These are phyloP conservation scores for Oxyteleia sp. DNA, from an alignment of 2,888 invertebrate species.

Conservation along the genomic window DNA sequence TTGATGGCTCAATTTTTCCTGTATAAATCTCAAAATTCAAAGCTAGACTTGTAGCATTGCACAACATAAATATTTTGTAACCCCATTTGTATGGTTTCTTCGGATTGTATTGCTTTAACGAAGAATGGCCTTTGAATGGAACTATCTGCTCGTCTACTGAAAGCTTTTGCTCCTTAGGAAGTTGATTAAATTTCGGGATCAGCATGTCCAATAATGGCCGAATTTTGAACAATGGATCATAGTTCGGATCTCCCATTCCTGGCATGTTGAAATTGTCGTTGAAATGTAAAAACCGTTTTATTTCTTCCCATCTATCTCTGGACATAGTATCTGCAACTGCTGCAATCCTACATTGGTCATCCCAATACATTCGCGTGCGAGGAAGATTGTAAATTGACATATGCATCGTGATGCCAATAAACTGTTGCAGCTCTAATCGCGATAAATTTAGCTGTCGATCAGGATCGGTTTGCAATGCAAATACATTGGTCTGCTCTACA, in stretches of 20 bases:
- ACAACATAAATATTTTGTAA: constrained; percentile 38
- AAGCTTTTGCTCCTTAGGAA: constrained; percentile 42
- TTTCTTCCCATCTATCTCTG: constrained; percentile 25
- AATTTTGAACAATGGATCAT: constrained; percentile 34
- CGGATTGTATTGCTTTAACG: constrained; percentile 38
- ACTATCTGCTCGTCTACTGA: constrained; percentile 36
- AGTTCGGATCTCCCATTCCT: constrained; percentile 23
- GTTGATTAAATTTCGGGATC: constrained; percentile 32
- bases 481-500: constrained; percentile 36
- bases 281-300: constrained; percentile 28
- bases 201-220: constrained; percentile 29
- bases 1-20: constrained; percentile 32
- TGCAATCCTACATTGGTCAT: constrained; percentile 1
- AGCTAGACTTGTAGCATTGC: constrained; percentile 29
- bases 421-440: constrained; percentile 41
- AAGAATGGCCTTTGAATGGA: constrained; percentile 39
- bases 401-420: constrained; percentile 43
- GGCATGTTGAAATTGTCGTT: constrained; percentile 32
- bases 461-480: constrained; percentile 27
- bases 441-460: constrained; percentile 35
- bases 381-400: constrained; percentile 32
- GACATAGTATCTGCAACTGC: constrained; percentile 15
- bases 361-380: constrained; percentile 30
- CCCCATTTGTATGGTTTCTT: constrained; percentile 49
- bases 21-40: constrained; percentile 42